A percentile compares a stretch with the other conserved stretches of the same genome.
phyloP scores from a whole-genome alignment of 1,140 invertebrate species.

The Goniozus legneri region DNA sequence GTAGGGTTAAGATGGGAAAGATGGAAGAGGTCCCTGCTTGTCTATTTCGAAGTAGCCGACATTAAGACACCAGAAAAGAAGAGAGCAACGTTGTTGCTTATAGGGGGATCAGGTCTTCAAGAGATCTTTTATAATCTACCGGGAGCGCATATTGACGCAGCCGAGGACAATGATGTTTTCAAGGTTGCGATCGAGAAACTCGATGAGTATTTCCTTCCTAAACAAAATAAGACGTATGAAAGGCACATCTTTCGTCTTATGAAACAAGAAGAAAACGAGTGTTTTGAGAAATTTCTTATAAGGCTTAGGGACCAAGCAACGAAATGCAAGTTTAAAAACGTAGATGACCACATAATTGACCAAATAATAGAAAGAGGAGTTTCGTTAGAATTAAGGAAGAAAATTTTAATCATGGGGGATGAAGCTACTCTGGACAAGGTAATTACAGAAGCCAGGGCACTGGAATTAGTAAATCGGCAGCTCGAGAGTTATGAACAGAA shows the following conservation, averaged over 20 bases:
- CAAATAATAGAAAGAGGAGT: not conserved
- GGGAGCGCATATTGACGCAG: constrained; percentile 14
- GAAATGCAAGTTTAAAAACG: constrained; percentile 15
- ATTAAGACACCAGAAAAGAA: constrained; percentile 24
- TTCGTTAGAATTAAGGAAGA: not conserved
- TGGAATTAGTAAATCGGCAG: not conserved
- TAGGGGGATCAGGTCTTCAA: constrained; percentile 28
- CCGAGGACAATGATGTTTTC: constrained; percentile 1
- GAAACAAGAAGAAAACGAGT: constrained; percentile 19
- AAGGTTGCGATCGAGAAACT: constrained; percentile 14
- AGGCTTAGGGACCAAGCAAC: constrained; percentile 15
- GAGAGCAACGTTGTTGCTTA: constrained; percentile 26
- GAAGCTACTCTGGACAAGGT: not conserved
- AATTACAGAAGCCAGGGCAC: not conserved
- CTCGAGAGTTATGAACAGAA: not conserved
- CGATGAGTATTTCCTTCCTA: constrained; percentile 20
- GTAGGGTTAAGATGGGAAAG: constrained; percentile 30
- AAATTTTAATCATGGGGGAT: not conserved
- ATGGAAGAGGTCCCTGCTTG: constrained; percentile 30
- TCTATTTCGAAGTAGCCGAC: constrained; percentile 27
- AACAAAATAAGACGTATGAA: constrained; percentile 21
- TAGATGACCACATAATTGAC: not conserved
- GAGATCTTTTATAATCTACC: constrained; percentile 37
- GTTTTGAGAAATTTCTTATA: constrained; percentile 23
- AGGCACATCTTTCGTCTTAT: constrained; percentile 17